Evolutionary conservation across 2,113 vertebrate genomes (phyloP), one percentile per base, ranked within the genome.

Genomic region (Piaya cayana): DNA sequence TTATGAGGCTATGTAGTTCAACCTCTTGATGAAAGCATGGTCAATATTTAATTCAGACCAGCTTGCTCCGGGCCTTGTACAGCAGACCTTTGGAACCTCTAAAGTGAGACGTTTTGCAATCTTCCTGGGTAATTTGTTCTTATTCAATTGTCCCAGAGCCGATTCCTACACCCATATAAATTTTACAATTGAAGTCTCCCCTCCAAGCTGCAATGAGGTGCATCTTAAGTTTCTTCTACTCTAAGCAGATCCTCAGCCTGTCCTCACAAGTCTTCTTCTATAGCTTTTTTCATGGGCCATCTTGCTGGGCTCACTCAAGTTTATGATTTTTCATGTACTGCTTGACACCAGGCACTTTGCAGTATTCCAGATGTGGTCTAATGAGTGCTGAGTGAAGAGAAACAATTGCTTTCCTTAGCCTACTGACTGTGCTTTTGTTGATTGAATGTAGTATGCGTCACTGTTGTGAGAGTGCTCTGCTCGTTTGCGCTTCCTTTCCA

Each of bases 311-410:
- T 86, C 1, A 3, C 43, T 59, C 22, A 37, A 78, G 69, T 76
- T 86, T 17, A 26, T 72, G 0, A 55, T 52, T 68, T 76, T 86
- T 52, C 15, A 8, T 21, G 13, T 56, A 8, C 12, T 83, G 36
- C 45, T 80, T 49, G 32, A 34, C 43, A 32, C 29, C 37, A 77
- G 12, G 29, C 1, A 0, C 39, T 0, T 63, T 2, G 0, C 11
- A 18, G 3, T 32, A 15, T 81, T 86, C n/a, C 55, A 81, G 29
- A 19, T 91, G 68, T 74, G 45, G 15, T 56, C 36, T 75, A 8
- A 30, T 15, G 20, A 75, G 15, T 62, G 52, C 34, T 9, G 13
- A 70, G 39, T 55, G 55, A 65, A 64, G 45, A 43, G 17, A 39
- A 69, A 55, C 50, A 79, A 39, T 70, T 0, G 2, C 25, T 68